Percentiles rank a stretch among this genome's conserved stretches.
Conservation (phyloP, 2,113 vertebrate species). For the Myrmecobius fasciatus region DNA sequence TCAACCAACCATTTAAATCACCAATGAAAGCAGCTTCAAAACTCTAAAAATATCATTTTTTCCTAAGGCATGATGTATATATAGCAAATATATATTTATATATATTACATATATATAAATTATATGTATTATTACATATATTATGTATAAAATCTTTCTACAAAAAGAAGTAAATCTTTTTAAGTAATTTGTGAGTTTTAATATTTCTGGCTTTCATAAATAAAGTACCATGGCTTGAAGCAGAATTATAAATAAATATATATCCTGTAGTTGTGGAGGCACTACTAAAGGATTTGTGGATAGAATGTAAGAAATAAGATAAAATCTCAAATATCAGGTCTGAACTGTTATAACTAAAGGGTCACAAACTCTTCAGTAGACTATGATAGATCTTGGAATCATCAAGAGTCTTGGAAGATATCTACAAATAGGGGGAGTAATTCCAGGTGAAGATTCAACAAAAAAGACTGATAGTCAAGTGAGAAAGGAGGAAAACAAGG, state of each 20-base stretch:
- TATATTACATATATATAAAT: no score
- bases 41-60: not conserved
- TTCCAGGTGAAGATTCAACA: not conserved
- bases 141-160: no score
- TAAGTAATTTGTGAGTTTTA: not conserved
- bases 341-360: not conserved
- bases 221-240: not conserved
- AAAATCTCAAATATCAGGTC: not conserved
- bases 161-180: not conserved
- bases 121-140: no score
- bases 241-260: not conserved
- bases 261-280: not conserved
- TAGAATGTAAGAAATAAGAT: not conserved
- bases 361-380: not conserved
- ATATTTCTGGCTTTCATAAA: not conserved
- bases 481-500: not conserved
- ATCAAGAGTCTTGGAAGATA: not conserved
- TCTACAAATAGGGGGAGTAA: not conserved
- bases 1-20: not conserved
- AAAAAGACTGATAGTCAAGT: not conserved
- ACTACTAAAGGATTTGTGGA: not conserved
- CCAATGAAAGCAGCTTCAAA: not conserved
- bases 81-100: not conserved
- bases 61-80: not conserved
- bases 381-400: not conserved